Percentiles rank a stretch among this genome's conserved stretches.
Conservation (phyloP, 2,113 vertebrate genomes). For the Melanerpes aurifrons region DNA sequence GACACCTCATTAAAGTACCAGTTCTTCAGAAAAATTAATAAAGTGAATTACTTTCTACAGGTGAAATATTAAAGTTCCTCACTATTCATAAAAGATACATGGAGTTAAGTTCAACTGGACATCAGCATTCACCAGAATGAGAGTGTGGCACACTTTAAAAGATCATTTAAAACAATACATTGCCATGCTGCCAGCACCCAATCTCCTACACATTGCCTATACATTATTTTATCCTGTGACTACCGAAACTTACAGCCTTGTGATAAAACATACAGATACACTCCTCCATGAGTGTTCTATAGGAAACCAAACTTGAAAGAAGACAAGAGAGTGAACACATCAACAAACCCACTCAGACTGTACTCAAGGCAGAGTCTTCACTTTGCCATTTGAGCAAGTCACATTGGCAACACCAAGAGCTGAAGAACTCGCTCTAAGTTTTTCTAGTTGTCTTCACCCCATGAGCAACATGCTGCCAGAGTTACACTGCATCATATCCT, state of each 20-base stretch:
- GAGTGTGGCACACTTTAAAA: background rate
- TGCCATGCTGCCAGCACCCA: background rate
- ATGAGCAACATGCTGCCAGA: accelerated
- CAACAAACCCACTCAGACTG: background rate
- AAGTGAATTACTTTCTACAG: background rate
- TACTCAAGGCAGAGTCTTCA: background rate
- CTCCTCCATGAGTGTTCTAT: background rate
- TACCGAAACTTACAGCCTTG: background rate
- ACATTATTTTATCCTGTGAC: background rate
- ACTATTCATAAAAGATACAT: background rate
- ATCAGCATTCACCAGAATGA: background rate
- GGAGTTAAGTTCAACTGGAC: background rate
- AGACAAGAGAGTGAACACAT: background rate
- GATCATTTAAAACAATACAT: background rate
- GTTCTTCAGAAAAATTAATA: conserved; percentile 45
- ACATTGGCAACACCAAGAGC: background rate
- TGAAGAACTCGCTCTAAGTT: background rate
- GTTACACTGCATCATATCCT: background rate
- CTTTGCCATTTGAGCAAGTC: background rate
- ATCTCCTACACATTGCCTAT: background rate
- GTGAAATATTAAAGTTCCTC: background rate
- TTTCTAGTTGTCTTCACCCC: background rate
- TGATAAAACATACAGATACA: background rate
- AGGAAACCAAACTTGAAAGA: background rate
- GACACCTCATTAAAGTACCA: conserved; percentile 29